phyloP scores from a whole-genome alignment of 2,888 invertebrate genomes.

The Syritta pipiens region DNA sequence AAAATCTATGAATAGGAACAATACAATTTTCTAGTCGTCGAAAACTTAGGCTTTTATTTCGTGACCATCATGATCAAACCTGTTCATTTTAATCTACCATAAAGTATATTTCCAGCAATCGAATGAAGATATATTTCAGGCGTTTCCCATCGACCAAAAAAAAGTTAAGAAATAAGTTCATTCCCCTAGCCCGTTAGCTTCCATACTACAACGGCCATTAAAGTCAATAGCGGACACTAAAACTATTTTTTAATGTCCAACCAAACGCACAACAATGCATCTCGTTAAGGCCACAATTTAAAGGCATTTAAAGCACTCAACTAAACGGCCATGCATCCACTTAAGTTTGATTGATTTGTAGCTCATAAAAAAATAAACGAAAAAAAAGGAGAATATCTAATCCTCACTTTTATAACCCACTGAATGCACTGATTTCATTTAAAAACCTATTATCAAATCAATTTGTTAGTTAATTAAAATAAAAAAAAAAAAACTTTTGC shows the following conservation, averaged over 20 bases:
- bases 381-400: too few relatives aligned
- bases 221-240: conserved; percentile 5
- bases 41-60: too few relatives aligned
- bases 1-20: too few relatives aligned
- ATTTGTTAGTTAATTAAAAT: conserved; percentile 38
- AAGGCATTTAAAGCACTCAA: conserved; percentile 2
- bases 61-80: too few relatives aligned
- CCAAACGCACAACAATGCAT: conserved; percentile 1
- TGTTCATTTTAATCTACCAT: too few relatives aligned
- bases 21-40: too few relatives aligned
- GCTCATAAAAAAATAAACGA: not conserved
- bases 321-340: not conserved
- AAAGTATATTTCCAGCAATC: too few relatives aligned
- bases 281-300: conserved; percentile 11
- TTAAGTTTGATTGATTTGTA: conserved; percentile 44
- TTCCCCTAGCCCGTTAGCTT: conserved; percentile 17
- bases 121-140: conserved; percentile 13
- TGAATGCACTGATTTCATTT: conserved; percentile 16
- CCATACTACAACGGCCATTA: not conserved
- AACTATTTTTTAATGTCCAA: conserved; percentile 12
- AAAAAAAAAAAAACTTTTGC: too few relatives aligned
- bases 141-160: conserved; percentile 11
- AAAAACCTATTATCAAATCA: conserved; percentile 34
- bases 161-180: not conserved
- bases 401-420: not conserved